Conservation (phyloP, 2,888 invertebrate species). For the Rhabditophanes sp. region DNA sequence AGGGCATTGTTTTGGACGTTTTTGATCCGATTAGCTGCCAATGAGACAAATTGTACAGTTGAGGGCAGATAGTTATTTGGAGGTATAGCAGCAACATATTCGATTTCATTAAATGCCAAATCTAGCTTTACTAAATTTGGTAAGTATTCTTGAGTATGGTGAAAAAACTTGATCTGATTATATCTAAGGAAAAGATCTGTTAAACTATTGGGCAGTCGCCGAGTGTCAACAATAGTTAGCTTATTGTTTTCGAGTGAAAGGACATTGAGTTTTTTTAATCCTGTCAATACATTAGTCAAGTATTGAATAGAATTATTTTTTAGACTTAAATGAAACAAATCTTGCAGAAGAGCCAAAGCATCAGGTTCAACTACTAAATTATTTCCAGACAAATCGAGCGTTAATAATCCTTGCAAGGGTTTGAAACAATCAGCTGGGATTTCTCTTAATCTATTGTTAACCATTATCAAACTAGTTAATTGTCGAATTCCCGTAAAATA, state of each 20-base stretch:
- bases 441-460: no score
- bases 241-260: slow-evolving; percentile 10
- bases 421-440: no score
- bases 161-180: slow-evolving; percentile 8
- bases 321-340: slow-evolving; percentile 11
- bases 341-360: no score
- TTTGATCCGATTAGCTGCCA: slow-evolving; percentile 7
- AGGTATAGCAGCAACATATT: slow-evolving; percentile 6
- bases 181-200: slow-evolving; percentile 8
- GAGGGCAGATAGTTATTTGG: slow-evolving; percentile 8
- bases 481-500: no score
- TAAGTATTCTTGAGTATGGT: slow-evolving; percentile 7
- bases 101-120: slow-evolving; percentile 7
- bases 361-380: no score
- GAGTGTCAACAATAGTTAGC: slow-evolving; percentile 9
- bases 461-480: no score
- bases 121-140: slow-evolving; percentile 8
- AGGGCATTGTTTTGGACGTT: slow-evolving; percentile 8
- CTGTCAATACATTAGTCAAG: slow-evolving; percentile 5
- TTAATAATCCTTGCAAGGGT: no score
- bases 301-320: slow-evolving; percentile 11
- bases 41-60: slow-evolving; percentile 5
- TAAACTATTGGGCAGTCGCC: slow-evolving; percentile 7
- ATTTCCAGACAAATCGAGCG: no score
- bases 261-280: slow-evolving; percentile 7